These are phyloP conservation scores for Penaeus vannamei DNA, from an alignment of 1,140 invertebrate genomes.

Conservation along the genomic window DNA sequence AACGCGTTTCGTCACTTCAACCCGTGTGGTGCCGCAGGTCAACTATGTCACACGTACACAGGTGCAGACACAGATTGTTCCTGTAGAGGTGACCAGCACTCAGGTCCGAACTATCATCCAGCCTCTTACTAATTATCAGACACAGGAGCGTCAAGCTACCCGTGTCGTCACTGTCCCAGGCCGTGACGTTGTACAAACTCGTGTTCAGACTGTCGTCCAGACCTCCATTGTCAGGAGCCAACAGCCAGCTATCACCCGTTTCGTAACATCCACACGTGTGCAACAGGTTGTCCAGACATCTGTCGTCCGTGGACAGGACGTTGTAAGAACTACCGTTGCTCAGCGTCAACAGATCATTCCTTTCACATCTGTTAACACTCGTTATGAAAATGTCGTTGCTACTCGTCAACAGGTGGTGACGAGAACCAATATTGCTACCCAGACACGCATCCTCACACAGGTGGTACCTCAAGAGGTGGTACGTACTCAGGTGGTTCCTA, in stretches of 20 bases:
- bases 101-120: constrained; percentile 39
- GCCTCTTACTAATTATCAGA: constrained; percentile 43
- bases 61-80: constrained; percentile 54
- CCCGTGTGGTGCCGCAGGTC: constrained; percentile 54
- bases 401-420: constrained; percentile 62
- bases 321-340: constrained; percentile 40
- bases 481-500: constrained; percentile 47
- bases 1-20: constrained; percentile 38
- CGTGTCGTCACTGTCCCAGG: constrained; percentile 43
- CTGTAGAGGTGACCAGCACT: constrained; percentile 50
- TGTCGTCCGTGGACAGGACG: constrained; percentile 33
- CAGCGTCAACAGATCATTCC: constrained; percentile 56
- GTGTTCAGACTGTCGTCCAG: constrained; percentile 57
- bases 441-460: constrained; percentile 53
- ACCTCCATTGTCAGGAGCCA: constrained; percentile 53
- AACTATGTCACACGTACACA: constrained; percentile 55
- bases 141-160: constrained; percentile 26
- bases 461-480: constrained; percentile 64
- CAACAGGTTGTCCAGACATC: constrained; percentile 46
- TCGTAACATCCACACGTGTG: constrained; percentile 40
- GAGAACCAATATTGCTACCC: constrained; percentile 53
- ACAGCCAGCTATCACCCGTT: constrained; percentile 47
- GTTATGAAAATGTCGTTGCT: constrained; percentile 42
- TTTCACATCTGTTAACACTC: constrained; percentile 52
- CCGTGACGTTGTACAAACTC: constrained; percentile 50